These are phyloP conservation scores for Nothura maculosa DNA, from an alignment of 2,797 vertebrate genomes.

Conservation along the genomic window DNA sequence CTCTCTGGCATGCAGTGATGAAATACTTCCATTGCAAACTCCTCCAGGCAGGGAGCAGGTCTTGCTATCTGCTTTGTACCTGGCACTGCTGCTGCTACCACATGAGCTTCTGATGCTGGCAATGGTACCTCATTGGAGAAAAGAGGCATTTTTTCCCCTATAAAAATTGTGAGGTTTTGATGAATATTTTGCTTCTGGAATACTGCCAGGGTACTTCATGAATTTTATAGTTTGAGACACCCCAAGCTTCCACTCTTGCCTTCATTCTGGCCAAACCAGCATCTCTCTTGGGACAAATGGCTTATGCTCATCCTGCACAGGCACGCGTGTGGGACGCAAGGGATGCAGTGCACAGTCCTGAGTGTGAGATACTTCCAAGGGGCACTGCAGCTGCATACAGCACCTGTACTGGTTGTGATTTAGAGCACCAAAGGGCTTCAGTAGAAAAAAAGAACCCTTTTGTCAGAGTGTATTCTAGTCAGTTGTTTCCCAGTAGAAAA, in stretches of 20 bases:
- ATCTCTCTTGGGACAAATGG: neutral
- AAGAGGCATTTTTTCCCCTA: neutral
- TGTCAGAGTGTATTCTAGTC: neutral
- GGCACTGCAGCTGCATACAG: neutral
- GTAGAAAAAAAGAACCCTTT: neutral
- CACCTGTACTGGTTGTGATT: neutral
- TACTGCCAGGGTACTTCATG: neutral
- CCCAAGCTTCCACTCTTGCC: neutral
- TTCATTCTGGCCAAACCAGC: neutral
- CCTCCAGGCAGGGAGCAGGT: conserved; percentile 26
- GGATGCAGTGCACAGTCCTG: neutral
- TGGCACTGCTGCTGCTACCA: neutral
- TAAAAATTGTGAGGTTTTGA: neutral
- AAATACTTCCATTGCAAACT: conserved; percentile 48
- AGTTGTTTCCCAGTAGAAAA: neutral
- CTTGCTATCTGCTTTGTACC: conserved; percentile 27
- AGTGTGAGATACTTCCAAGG: neutral
- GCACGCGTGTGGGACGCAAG: neutral
- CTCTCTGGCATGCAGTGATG: conserved; percentile 38
- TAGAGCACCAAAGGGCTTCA: neutral
- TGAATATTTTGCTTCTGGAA: conserved; percentile 37
- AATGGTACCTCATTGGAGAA: conserved; percentile 8
- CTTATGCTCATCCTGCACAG: neutral
- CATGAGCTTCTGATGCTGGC: conserved; percentile 1
- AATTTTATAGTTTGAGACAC: neutral